Evolutionary conservation across 2,113 vertebrate species (phyloP), one percentile per base, ranked within the genome.

Genomic region (Pedetes capensis): DNA sequence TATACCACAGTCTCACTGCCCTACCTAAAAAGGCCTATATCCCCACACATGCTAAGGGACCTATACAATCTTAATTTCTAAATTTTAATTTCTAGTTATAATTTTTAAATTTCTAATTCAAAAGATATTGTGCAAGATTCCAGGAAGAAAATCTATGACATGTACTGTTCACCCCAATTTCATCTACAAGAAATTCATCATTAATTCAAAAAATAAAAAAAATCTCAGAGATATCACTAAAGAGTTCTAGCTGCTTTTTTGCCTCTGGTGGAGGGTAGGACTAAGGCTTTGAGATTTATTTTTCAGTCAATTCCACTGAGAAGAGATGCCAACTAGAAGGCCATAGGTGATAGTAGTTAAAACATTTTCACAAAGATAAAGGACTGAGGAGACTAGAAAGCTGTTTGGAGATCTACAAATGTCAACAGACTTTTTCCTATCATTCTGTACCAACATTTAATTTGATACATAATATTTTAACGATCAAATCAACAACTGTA

Each of bases 401-500:
- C 18, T 87, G 3, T 87, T 32, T 75, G 14, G 74, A 5, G 8
- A 93, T 39, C 69, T 57, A 66, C 14, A 83, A 66, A 84, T n/a
- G 4, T 76, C 53, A 96, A 42, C 14, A 91, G 37, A 90, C 10
- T 64, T 76, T n/a, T 47, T 68, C 42, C 68, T 68, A 34, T 53
- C 61, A 87, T 82, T 59, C 44, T 85, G 20, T 2, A 61, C 7
- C 5, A 18, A 85, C 44, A 87, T 85, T 89, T 83, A 59, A 76
- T n/a, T 47, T 93, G 80, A 53, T n/a, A 84, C 1, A 3, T 27
- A 94, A 82, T 69, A 17, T 64, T 69, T 69, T 64, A 79, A 74
- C 82, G 32, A 75, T 39, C 32, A 96, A 94, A 51, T 34, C 57
- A 95, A 78, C 66, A 96, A 94, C 44, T 59, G 96, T 71, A 55